A percentile compares a stretch with the other conserved stretches of the same genome.
phyloP scores from a whole-genome alignment of 2,113 vertebrate genomes.

The Numida meleagris region DNA sequence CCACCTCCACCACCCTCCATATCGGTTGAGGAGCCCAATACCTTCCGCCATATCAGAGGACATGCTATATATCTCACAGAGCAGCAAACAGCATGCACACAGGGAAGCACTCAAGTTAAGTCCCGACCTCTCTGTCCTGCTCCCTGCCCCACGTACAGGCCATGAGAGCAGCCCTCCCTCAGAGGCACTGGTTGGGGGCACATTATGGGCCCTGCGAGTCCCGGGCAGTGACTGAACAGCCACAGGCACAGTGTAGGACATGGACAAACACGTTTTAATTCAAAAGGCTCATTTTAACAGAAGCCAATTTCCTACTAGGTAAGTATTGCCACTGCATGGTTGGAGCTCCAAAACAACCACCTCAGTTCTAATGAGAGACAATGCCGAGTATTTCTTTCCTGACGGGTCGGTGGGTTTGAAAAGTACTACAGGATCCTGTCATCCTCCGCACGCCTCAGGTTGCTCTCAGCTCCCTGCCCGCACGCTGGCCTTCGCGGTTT shows the following conservation, averaged over 20 bases:
- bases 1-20: not conserved
- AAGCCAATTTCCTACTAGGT: not conserved
- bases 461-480: not conserved
- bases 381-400: not conserved
- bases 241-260: not conserved
- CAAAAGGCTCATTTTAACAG: not conserved
- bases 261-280: fast-evolving
- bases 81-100: not conserved
- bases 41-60: not conserved
- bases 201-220: not conserved
- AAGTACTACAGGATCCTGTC: not conserved
- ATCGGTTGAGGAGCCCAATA: not conserved
- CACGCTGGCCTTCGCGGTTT: not conserved
- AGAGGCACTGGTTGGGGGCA: not conserved
- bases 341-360: not conserved
- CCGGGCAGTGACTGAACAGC: not conserved
- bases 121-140: too few species aligned
- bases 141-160: not conserved
- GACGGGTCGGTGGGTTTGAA: not conserved
- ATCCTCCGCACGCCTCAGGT: not conserved
- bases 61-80: not conserved
- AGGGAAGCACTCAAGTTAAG: not conserved
- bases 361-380: not conserved
- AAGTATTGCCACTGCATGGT: not conserved
- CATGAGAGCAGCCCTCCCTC: not conserved